phyloP scores from a whole-genome alignment of 2,888 invertebrate species.

The Sceliomorpha sp. region DNA sequence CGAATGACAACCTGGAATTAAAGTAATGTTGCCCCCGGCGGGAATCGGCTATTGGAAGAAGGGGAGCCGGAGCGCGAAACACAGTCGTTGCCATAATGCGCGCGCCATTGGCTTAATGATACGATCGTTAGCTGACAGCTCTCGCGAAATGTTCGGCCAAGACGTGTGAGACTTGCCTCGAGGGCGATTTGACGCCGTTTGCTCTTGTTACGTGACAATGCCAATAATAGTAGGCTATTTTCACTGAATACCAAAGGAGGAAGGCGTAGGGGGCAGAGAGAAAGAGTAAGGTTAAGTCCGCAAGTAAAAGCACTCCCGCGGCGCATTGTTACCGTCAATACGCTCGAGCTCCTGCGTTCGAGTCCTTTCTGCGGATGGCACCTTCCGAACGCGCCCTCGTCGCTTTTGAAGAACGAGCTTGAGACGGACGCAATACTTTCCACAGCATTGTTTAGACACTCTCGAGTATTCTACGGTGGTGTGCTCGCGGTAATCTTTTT shows the following conservation, averaged over 20 bases:
- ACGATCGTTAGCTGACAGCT: conserved; percentile 67
- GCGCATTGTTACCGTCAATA: conserved; percentile 63
- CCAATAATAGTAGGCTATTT: conserved; percentile 68
- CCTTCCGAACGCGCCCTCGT: conserved; percentile 14
- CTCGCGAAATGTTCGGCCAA: conserved; percentile 41
- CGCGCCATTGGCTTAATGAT: conserved; percentile 62
- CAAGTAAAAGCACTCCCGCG: conserved; percentile 68
- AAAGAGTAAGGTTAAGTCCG: conserved; percentile 54
- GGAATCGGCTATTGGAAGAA: conserved; percentile 26
- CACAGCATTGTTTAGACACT: too few species aligned
- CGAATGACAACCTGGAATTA: conserved; percentile 48
- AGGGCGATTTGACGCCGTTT: conserved; percentile 45
- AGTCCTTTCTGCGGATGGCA: conserved; percentile 30
- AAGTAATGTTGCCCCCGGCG: conserved; percentile 43
- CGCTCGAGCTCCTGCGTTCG: conserved; percentile 49
- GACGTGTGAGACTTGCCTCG: conserved; percentile 47
- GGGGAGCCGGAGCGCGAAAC: conserved; percentile 12
- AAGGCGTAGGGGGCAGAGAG: conserved; percentile 56
- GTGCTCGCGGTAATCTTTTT: too few species aligned
- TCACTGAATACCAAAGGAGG: conserved; percentile 62
- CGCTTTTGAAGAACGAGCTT: conserved; percentile 22
- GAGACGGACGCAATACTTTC: too few species aligned
- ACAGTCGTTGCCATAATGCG: conserved; percentile 23
- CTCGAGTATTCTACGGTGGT: too few species aligned
- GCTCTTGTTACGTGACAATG: conserved; percentile 68